Conservation (phyloP, 1,140 invertebrate species). For the Bicyclus anynana region DNA sequence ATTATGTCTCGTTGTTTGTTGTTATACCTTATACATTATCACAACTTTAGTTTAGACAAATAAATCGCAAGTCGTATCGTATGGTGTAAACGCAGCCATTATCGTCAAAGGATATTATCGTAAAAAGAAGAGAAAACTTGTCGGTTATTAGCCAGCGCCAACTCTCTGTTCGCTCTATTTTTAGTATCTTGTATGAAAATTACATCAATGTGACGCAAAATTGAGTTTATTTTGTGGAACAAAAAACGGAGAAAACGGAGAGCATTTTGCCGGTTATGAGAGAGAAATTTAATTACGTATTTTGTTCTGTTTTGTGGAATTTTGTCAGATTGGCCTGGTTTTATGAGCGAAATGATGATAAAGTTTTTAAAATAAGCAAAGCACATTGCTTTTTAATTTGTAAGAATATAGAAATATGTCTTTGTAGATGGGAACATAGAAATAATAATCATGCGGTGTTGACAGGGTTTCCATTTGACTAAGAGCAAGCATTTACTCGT, state of each 20-base stretch:
- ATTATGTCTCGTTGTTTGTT: no score
- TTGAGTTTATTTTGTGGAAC: not conserved
- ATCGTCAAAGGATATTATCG: slow-evolving; percentile 3
- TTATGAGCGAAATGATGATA: not conserved
- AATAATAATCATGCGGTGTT: no score
- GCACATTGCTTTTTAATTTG: no score
- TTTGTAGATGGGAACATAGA: no score
- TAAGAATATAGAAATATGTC: no score
- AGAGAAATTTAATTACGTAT: not conserved
- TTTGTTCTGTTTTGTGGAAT: not conserved
- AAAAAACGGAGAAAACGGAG: not conserved
- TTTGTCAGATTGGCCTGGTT: not conserved
- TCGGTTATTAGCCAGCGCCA: not conserved
- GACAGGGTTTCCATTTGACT: no score
- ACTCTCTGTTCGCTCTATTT: not conserved
- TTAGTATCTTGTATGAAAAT: slow-evolving; percentile 1
- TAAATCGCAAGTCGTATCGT: not conserved
- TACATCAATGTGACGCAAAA: not conserved
- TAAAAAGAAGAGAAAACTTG: slow-evolving; percentile 3
- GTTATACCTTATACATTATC: no score
- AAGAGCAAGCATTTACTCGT: no score
- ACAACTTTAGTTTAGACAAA: no score
- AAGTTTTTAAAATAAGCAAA: no score
- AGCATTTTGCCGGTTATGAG: not conserved
- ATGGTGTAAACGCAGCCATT: not conserved